A percentile compares a stretch with the other conserved stretches of the same genome.
Conservation (phyloP, 35 echinoderm and acorn worm genomes). For the Apostichopus japonicus region DNA sequence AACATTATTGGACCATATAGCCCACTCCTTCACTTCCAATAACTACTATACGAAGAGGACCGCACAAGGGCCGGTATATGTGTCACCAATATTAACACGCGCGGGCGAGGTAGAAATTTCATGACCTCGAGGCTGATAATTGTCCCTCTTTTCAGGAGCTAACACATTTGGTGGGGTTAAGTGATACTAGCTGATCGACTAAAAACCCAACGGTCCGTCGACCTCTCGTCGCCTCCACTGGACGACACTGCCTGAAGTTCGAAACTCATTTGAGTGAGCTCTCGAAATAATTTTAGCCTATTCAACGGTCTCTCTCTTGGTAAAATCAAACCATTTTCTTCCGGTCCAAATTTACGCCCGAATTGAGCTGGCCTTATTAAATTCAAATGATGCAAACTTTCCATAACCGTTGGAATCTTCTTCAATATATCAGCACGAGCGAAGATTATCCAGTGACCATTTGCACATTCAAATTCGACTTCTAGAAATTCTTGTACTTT, state of each 20-base stretch:
- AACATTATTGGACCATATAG: not conserved
- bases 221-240: constrained; percentile 91
- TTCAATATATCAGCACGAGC: constrained; percentile 69
- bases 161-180: not conserved
- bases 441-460: constrained; percentile 92
- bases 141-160: too few relatives aligned
- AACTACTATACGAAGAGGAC: too few relatives aligned
- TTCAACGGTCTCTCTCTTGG: constrained; percentile 83
- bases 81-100: too few relatives aligned
- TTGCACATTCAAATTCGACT: constrained; percentile 97
- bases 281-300: constrained; percentile 79
- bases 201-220: constrained; percentile 95
- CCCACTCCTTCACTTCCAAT: too few relatives aligned
- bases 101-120: too few relatives aligned
- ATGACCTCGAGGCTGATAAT: too few relatives aligned
- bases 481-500: constrained; percentile 86
- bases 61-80: too few relatives aligned
- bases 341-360: constrained; percentile 61
- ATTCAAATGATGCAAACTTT: constrained; percentile 49
- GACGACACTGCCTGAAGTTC: constrained; percentile 74
- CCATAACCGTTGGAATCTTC: constrained; percentile 72
- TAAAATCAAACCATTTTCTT: constrained; percentile 89
- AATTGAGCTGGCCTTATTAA: constrained; percentile 54
- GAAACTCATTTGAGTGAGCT: constrained; percentile 81
- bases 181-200: constrained; percentile 47